Conservation (phyloP, 2,797 vertebrate species). For the Lagodon rhomboides region DNA sequence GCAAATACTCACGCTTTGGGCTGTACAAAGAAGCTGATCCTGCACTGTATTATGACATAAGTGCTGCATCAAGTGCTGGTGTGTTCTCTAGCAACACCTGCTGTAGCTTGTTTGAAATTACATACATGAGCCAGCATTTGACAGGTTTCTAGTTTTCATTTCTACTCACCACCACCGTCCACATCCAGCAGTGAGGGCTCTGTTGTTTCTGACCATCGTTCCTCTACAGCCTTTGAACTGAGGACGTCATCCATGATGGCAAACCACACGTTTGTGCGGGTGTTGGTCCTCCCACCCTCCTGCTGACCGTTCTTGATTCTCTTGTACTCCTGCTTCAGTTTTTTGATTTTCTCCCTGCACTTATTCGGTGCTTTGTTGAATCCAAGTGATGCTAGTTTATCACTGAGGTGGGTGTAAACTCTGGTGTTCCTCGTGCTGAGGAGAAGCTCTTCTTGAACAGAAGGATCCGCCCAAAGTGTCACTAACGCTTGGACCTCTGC, state of each 20-base stretch:
- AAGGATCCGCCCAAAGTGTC: conserved; percentile 53
- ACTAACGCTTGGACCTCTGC: conserved; percentile 51
- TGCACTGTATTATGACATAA: background rate
- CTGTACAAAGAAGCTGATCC: background rate
- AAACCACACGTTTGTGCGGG: conserved; percentile 29
- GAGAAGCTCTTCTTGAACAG: conserved; percentile 47
- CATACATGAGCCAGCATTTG: background rate
- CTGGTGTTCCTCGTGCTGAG: conserved; percentile 51
- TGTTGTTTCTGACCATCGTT: background rate
- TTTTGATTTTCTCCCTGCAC: conserved; percentile 61
- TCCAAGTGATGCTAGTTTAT: conserved; percentile 39
- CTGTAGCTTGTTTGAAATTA: conserved; percentile 5
- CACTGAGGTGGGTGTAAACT: conserved; percentile 26
- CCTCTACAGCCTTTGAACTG: conserved; percentile 15
- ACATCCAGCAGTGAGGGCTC: conserved; percentile 6
- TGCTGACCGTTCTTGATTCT: conserved; percentile 37
- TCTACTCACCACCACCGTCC: conserved; percentile 20
- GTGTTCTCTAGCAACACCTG: conserved; percentile 11
- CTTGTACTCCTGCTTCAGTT: conserved; percentile 56
- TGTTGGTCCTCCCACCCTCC: background rate
- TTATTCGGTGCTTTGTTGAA: conserved; percentile 49
- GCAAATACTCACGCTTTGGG: no score
- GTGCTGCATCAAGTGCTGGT: background rate
- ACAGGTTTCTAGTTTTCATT: background rate
- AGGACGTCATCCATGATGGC: conserved; percentile 51